A percentile compares a stretch with the other conserved stretches of the same genome.
phyloP scores from a whole-genome alignment of 2,888 invertebrate species.

The Rhingia rostrata region DNA sequence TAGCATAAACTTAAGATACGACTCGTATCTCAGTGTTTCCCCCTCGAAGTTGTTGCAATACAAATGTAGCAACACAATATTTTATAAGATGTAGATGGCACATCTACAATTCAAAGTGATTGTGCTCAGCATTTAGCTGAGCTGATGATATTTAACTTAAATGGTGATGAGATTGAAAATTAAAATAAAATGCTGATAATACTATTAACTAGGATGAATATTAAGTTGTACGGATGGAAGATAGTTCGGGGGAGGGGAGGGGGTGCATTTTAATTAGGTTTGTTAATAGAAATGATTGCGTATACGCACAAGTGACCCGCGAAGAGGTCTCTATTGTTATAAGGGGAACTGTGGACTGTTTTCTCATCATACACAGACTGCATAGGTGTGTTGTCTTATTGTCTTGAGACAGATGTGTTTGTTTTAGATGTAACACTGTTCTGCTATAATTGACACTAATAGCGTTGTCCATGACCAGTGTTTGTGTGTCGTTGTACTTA shows the following conservation, averaged over 20 bases:
- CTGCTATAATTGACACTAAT: conserved; percentile 7
- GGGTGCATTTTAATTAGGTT: neutral
- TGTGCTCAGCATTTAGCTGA: conserved; percentile 5
- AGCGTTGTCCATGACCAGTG: conserved; percentile 19
- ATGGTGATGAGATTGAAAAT: conserved; percentile 43
- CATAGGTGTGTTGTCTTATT: neutral
- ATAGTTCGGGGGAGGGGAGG: too few species aligned
- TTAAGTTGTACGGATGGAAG: conserved; percentile 12
- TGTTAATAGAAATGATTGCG: conserved; percentile 34
- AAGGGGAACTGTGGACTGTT: conserved; percentile 19
- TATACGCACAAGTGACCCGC: conserved; percentile 37
- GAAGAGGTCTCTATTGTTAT: conserved; percentile 11
- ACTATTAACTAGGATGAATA: conserved; percentile 52
- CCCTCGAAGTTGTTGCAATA: conserved; percentile 48
- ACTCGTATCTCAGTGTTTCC: conserved; percentile 11
- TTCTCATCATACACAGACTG: neutral
- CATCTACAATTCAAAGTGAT: conserved; percentile 39
- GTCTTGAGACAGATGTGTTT: too few species aligned
- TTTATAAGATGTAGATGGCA: conserved; percentile 34
- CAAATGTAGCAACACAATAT: conserved; percentile 63
- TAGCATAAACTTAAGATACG: conserved; percentile 52
- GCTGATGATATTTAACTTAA: conserved; percentile 50
- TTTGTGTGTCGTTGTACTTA: neutral
- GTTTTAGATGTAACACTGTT: neutral
- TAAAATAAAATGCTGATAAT: conserved; percentile 62